Percentiles rank a stretch among this genome's conserved stretches.
Conservation (phyloP, 2,888 invertebrate species). For the Cyclophora punctaria region DNA sequence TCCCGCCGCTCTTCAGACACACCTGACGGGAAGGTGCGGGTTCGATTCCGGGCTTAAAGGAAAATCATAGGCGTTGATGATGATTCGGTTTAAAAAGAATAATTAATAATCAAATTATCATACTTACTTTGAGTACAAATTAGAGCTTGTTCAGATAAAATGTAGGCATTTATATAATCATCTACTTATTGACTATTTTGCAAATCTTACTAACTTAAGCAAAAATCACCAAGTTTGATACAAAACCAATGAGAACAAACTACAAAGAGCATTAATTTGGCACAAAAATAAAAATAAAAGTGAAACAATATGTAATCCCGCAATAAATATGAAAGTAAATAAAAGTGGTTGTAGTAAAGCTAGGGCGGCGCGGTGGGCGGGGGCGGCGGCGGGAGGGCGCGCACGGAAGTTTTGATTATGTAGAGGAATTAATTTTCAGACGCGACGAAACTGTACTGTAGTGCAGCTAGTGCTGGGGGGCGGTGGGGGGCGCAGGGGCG, state of each 20-base stretch:
- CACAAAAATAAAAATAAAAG: background rate
- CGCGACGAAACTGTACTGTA: constrained; percentile 67
- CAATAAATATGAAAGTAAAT: constrained; percentile 11
- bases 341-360: constrained; percentile 43
- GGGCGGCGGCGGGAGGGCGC: constrained; percentile 30
- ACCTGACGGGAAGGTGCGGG: constrained; percentile 21
- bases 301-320: background rate
- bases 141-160: too few relatives aligned
- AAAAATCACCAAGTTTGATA: too few relatives aligned
- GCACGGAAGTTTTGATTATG: constrained; percentile 72
- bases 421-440: constrained; percentile 75
- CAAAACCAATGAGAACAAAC: too few relatives aligned
- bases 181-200: too few relatives aligned
- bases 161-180: too few relatives aligned
- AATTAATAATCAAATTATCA: too few relatives aligned
- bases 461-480: constrained; percentile 28
- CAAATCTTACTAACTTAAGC: too few relatives aligned
- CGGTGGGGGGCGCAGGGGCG: constrained; percentile 19
- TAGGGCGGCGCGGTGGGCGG: constrained; percentile 35
- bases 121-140: too few relatives aligned
- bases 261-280: too few relatives aligned
- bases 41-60: constrained; percentile 23
- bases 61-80: too few relatives aligned
- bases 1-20: constrained; percentile 6
- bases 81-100: too few relatives aligned